These are phyloP conservation scores for Gambusia yucatana DNA, from an alignment of 2,797 vertebrate genomes.

Conservation along the genomic window DNA sequence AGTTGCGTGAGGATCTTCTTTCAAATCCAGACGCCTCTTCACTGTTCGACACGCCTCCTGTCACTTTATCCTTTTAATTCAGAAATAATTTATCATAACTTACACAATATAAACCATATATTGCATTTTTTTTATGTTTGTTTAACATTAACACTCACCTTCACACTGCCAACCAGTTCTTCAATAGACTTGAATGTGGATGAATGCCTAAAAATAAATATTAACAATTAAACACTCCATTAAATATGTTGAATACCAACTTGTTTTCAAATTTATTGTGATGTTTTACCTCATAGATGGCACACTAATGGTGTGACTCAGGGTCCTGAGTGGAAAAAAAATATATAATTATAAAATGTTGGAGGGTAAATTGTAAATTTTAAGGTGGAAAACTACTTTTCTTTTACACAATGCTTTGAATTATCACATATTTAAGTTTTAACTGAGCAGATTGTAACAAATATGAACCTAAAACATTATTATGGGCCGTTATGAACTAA, in stretches of 20 bases:
- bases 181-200: constrained; percentile 94
- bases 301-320: constrained; percentile 83
- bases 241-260: neutral
- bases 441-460: neutral
- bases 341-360: neutral
- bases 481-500: neutral
- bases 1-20: constrained; percentile 43
- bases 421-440: neutral
- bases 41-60: constrained; percentile 38
- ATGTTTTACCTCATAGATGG: constrained; percentile 84
- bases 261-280: neutral
- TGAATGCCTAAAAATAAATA: constrained; percentile 85
- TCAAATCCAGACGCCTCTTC: constrained; percentile 63
- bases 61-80: constrained; percentile 70
- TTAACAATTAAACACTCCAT: neutral
- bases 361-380: neutral
- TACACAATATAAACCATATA: neutral
- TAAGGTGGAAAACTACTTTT: neutral
- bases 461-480: neutral
- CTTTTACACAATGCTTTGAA: neutral
- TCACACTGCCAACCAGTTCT: constrained; percentile 89
- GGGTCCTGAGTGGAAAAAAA: constrained; percentile 38
- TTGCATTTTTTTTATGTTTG: no score
- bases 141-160: constrained; percentile 77
- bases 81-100: constrained; percentile 22